These are phyloP conservation scores for Coptotermes formosanus DNA, from an alignment of 1,140 invertebrate species.

Conservation along the genomic window DNA sequence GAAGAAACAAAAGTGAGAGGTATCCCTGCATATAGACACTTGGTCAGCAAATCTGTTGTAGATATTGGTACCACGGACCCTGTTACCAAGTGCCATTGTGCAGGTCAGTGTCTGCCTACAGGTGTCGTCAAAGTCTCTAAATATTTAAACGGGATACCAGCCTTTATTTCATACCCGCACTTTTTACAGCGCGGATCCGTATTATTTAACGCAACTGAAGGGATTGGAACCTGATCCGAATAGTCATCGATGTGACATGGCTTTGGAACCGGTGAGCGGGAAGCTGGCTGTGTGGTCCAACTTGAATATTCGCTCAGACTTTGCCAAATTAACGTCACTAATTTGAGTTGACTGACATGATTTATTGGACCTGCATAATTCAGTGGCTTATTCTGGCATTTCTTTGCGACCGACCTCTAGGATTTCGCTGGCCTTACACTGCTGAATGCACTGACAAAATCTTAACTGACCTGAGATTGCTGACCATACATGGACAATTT, in stretches of 20 bases:
- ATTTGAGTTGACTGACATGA: too few species aligned
- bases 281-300: too few species aligned
- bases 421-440: too few species aligned
- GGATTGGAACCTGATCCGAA: slow-evolving; percentile 69
- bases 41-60: slow-evolving; percentile 58
- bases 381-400: too few species aligned
- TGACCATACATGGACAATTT: too few species aligned
- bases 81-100: slow-evolving; percentile 56
- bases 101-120: slow-evolving; percentile 47
- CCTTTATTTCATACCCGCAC: slow-evolving; percentile 82
- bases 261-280: slow-evolving; percentile 65
- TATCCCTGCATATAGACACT: slow-evolving; percentile 58
- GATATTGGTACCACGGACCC: slow-evolving; percentile 67
- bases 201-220: slow-evolving; percentile 58
- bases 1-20: slow-evolving; percentile 48
- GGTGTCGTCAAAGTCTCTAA: slow-evolving; percentile 66
- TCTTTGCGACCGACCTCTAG: too few species aligned
- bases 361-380: too few species aligned
- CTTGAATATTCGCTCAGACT: too few species aligned
- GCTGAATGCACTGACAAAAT: too few species aligned
- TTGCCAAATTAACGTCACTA: too few species aligned
- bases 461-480: too few species aligned
- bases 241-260: slow-evolving; percentile 67
- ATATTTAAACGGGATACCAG: slow-evolving; percentile 69
- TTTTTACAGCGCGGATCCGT: slow-evolving; percentile 77